Conservation (phyloP, 2,113 vertebrate species). For the Leucopternis melanops region DNA sequence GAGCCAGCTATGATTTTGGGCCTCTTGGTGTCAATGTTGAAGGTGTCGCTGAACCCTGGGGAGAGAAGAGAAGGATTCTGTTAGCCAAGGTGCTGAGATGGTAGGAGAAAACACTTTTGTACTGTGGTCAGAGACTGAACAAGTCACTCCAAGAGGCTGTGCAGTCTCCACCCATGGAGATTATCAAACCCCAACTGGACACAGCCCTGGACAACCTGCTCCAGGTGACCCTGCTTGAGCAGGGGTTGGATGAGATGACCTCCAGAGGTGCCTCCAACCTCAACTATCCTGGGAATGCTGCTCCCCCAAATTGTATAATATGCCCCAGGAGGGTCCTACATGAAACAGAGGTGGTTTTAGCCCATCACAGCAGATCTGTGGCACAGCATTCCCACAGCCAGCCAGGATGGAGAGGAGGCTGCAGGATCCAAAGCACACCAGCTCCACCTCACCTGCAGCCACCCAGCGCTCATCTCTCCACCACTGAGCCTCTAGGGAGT, state of each 20-base stretch:
- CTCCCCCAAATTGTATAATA: accelerated
- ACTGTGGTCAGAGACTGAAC: accelerated
- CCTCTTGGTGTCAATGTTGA: conserved; percentile 88
- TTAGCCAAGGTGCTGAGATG: background rate
- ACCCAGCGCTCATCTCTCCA: background rate
- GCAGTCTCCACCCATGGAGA: background rate
- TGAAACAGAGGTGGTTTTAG: accelerated
- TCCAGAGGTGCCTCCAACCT: background rate
- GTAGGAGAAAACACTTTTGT: background rate
- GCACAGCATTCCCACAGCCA: background rate
- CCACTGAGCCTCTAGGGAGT: accelerated
- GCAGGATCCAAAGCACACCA: background rate
- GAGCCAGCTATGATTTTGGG: conserved; percentile 85
- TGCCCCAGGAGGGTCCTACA: accelerated
- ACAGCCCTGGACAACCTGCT: background rate
- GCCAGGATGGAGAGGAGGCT: accelerated
- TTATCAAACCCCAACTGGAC: too few species aligned
- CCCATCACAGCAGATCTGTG: background rate
- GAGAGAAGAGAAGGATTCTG: background rate
- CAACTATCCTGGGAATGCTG: background rate
- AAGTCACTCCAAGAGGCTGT: background rate
- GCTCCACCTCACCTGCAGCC: background rate
- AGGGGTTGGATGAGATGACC: background rate
- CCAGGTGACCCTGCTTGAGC: background rate
- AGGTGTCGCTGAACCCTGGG: conserved; percentile 79